Evolutionary conservation across 2,113 vertebrate genomes (phyloP).

Genomic region (Gallinago jamesoni): DNA sequence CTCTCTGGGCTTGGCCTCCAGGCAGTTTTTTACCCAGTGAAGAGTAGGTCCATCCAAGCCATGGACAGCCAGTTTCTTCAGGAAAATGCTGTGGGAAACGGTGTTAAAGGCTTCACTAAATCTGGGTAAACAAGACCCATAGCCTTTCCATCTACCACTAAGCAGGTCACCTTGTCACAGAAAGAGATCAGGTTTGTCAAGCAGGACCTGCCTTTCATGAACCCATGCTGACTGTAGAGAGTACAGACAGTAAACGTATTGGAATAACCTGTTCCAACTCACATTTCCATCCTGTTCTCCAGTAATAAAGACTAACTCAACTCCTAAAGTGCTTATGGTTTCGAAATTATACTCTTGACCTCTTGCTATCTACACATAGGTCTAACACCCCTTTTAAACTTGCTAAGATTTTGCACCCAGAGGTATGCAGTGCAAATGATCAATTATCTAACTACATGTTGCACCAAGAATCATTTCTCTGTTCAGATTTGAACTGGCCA

Average conservation of each 20-base stretch:
- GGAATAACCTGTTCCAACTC: background rate
- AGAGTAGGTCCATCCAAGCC: background rate
- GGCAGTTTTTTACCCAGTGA: background rate
- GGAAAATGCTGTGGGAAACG: background rate
- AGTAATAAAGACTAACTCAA: background rate
- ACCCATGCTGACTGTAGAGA: background rate
- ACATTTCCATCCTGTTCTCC: background rate
- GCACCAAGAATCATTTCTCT: background rate
- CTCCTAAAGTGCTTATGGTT: background rate
- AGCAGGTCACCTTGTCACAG: background rate
- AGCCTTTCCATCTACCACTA: background rate
- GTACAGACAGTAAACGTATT: background rate
- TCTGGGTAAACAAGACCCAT: background rate
- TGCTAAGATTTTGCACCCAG: background rate
- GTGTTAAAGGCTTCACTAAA: background rate
- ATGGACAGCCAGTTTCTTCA: background rate
- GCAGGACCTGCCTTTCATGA: background rate
- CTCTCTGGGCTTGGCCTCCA: background rate
- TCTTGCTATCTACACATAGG: background rate
- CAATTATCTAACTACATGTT: background rate
- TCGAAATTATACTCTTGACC: background rate
- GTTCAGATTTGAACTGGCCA: background rate
- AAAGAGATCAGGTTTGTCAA: background rate
- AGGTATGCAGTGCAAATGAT: background rate
- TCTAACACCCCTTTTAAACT: background rate